These are phyloP conservation scores for Thumatha senex DNA, from an alignment of 2,888 invertebrate genomes.

Conservation along the genomic window DNA sequence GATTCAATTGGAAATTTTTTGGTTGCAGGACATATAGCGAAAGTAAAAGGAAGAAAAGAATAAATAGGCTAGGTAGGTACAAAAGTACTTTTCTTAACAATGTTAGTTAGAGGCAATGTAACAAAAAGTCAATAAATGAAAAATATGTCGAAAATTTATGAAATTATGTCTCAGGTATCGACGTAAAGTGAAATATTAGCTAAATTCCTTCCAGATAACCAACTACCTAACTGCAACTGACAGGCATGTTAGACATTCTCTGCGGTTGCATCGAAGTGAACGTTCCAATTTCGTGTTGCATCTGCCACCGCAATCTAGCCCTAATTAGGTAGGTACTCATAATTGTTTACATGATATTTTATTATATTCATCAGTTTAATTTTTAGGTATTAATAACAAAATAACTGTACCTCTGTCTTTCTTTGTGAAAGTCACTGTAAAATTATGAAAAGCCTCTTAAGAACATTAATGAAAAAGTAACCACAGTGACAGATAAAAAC, in stretches of 20 bases:
- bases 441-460: too few relatives aligned
- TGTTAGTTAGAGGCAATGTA: too few relatives aligned
- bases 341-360: background rate
- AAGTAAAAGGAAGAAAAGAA: too few relatives aligned
- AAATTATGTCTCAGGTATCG: background rate
- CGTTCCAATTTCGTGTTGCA: conserved; percentile 18
- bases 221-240: conserved; percentile 11
- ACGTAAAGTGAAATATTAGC: background rate
- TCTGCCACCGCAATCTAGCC: conserved; percentile 20
- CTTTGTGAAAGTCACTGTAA: too few relatives aligned
- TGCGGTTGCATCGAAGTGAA: conserved; percentile 20
- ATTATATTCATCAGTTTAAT: background rate
- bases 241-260: conserved; percentile 23
- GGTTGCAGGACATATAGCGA: too few relatives aligned
- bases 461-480: too few relatives aligned
- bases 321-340: conserved; percentile 8
- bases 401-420: too few relatives aligned
- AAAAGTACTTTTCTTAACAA: too few relatives aligned
- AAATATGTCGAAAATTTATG: conserved; percentile 7
- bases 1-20: too few relatives aligned
- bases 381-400: too few relatives aligned
- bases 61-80: too few relatives aligned
- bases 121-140: conserved; percentile 10
- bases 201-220: background rate
- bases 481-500: too few relatives aligned